phyloP scores from a whole-genome alignment of 2,888 invertebrate species.

The Globia sparganii region DNA sequence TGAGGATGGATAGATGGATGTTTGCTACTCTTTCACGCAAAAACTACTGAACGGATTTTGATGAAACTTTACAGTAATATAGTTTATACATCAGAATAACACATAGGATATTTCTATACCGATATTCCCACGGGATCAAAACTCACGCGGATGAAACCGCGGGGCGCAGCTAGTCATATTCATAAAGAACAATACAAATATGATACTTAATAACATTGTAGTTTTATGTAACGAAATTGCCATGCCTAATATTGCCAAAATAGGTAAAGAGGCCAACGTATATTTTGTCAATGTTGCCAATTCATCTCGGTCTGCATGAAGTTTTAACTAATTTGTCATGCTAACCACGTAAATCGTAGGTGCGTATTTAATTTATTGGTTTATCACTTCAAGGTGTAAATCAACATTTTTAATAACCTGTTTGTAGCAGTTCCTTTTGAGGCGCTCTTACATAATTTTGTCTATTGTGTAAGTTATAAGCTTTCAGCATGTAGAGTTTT shows the following conservation, averaged over 20 bases:
- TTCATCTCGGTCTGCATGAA: constrained; percentile 20
- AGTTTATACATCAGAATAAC: no score
- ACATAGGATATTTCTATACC: no score
- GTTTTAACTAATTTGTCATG: constrained; percentile 32
- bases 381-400: constrained; percentile 63
- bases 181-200: not conserved
- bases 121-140: no score
- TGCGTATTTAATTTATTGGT: constrained; percentile 51
- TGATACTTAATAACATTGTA: not conserved
- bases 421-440: constrained; percentile 57
- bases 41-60: no score
- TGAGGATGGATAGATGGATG: no score
- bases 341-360: constrained; percentile 35
- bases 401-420: constrained; percentile 65
- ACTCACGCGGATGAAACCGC: no score
- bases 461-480: constrained; percentile 35
- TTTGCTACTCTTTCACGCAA: no score
- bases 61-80: no score
- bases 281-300: constrained; percentile 17
- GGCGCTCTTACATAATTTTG: constrained; percentile 51
- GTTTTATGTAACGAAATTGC: constrained; percentile 1
- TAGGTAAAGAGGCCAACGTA: constrained; percentile 8
- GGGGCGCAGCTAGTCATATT: no score
- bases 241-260: constrained; percentile 18
- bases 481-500: not conserved